A percentile compares a stretch with the other conserved stretches of the same genome.
Evolutionary conservation across 2,113 vertebrate genomes (phyloP).

Genomic region (Silurus glanis): DNA sequence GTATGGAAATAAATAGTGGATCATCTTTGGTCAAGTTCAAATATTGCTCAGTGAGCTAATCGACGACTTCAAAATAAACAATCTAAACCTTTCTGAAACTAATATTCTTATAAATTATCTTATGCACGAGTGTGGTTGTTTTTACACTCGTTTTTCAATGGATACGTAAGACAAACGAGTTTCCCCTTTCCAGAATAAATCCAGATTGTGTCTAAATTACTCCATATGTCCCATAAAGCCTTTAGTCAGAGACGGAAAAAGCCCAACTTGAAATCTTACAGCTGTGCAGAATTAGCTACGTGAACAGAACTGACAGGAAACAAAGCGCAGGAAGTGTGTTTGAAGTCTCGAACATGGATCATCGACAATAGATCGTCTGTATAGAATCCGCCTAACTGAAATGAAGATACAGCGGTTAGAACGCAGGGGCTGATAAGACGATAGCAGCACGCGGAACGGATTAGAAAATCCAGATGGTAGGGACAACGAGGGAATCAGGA

Average conservation of each 20-base stretch:
- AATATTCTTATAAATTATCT: too few relatives aligned
- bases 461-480: not conserved
- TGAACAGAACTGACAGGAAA: not conserved
- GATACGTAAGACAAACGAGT: not conserved
- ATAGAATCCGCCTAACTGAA: not conserved
- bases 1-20: too few relatives aligned
- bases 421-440: not conserved
- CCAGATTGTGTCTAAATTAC: not conserved
- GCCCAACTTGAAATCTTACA: not conserved
- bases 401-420: not conserved
- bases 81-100: not conserved
- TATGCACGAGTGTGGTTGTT: not conserved
- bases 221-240: not conserved
- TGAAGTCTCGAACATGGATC: not conserved
- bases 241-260: not conserved
- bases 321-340: conserved; percentile 4
- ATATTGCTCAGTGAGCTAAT: too few relatives aligned
- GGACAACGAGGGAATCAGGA: not conserved
- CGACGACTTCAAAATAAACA: not conserved
- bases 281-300: conserved; percentile 12
- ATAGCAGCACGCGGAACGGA: too few relatives aligned
- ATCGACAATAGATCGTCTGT: not conserved
- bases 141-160: not conserved
- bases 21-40: too few relatives aligned
- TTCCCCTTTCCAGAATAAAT: not conserved